These are phyloP conservation scores for Lophotis ruficrista DNA, from an alignment of 2,113 vertebrate species.

Conservation along the genomic window DNA sequence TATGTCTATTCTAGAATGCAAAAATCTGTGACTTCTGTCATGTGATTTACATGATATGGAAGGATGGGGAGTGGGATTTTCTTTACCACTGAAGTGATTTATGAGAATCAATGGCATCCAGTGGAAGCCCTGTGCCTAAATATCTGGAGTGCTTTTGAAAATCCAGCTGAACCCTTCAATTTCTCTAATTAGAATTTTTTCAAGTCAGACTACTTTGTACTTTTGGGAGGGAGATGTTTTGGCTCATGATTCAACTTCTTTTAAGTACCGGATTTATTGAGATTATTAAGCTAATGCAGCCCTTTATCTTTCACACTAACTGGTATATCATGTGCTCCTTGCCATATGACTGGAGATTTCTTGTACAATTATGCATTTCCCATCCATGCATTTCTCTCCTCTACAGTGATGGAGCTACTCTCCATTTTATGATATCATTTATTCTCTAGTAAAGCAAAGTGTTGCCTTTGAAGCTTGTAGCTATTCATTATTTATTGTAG, in stretches of 20 bases:
- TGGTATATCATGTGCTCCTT: background rate
- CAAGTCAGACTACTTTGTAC: background rate
- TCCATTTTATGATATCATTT: background rate
- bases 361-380: background rate
- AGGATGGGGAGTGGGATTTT: background rate
- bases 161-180: background rate
- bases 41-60: background rate
- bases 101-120: background rate
- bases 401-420: background rate
- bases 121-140: background rate
- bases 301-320: background rate
- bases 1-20: background rate
- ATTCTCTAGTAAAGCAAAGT: background rate
- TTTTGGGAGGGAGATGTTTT: background rate
- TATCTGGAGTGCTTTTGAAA: slow-evolving; percentile 36
- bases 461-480: background rate
- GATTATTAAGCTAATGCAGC: background rate
- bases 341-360: background rate
- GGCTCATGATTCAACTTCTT: background rate
- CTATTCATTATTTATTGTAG: background rate
- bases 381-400: background rate
- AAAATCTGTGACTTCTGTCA: background rate
- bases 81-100: background rate
- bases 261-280: background rate
- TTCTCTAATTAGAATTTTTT: slow-evolving; percentile 15